These are phyloP conservation scores for Ophthalmolycus amberensis DNA, from an alignment of 2,113 vertebrate genomes.

Conservation along the genomic window DNA sequence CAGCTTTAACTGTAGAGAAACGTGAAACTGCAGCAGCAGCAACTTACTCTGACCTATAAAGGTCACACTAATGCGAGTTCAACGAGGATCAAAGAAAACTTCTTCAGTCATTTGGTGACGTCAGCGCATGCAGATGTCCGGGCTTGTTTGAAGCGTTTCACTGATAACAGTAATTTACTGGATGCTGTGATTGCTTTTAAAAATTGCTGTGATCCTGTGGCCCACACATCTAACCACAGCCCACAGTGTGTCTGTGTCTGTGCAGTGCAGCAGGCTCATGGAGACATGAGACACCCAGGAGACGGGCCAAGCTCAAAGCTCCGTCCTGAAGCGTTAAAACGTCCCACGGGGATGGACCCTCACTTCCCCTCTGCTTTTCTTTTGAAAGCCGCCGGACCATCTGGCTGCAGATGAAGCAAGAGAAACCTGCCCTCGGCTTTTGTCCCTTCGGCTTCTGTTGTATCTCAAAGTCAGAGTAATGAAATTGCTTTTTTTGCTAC, in stretches of 20 bases:
- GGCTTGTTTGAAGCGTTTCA: constrained; percentile 21
- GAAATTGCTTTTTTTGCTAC: neutral
- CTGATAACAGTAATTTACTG: constrained; percentile 51
- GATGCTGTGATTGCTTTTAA: constrained; percentile 46
- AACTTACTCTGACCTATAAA: constrained; percentile 26
- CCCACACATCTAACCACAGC: constrained; percentile 34
- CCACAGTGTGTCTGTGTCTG: constrained; percentile 21
- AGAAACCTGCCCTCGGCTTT: constrained; percentile 23
- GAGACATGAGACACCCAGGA: constrained; percentile 56
- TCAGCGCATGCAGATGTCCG: constrained; percentile 41
- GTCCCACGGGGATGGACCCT: constrained; percentile 46
- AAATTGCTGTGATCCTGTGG: constrained; percentile 47
- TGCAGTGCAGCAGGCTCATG: constrained; percentile 44
- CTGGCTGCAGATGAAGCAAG: constrained; percentile 41
- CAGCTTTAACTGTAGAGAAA: neutral
- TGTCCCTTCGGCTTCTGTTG: constrained; percentile 12
- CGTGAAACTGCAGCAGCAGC: neutral
- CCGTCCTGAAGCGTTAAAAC: constrained; percentile 57
- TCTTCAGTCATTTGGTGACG: constrained; percentile 11
- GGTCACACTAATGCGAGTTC: constrained; percentile 19
- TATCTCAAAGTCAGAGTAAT: neutral
- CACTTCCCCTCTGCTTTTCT: constrained; percentile 42
- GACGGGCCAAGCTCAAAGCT: constrained; percentile 39
- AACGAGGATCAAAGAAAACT: constrained; percentile 39
- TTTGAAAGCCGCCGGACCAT: constrained; percentile 40